phyloP scores from a whole-genome alignment of 2,113 vertebrate species.

The Bufo bufo region DNA sequence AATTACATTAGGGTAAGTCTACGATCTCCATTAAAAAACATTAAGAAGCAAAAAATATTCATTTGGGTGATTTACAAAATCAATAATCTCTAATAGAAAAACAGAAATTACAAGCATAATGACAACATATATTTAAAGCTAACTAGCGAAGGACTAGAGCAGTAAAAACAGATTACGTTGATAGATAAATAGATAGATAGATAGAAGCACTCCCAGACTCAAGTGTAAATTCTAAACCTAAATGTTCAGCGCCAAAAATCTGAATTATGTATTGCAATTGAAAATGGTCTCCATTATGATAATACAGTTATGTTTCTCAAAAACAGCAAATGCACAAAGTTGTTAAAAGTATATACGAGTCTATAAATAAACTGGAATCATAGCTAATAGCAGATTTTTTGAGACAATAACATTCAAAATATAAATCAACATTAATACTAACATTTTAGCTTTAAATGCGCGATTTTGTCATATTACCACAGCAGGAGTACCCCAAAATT shows the following conservation, averaged over 20 bases:
- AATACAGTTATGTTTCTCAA: background rate
- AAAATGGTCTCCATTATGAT: background rate
- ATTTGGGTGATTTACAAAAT: background rate
- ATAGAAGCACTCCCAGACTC: too few species aligned
- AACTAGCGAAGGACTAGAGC: background rate
- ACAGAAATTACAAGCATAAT: background rate
- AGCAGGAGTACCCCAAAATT: constrained; percentile 35
- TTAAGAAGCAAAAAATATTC: background rate
- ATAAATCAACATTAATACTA: background rate
- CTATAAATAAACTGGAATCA: background rate
- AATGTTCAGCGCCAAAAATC: background rate
- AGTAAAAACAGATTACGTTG: too few species aligned
- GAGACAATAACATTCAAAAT: constrained; percentile 13
- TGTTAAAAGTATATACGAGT: background rate
- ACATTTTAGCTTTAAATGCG: background rate
- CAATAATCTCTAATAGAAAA: background rate
- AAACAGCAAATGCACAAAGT: background rate
- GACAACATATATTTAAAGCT: too few species aligned
- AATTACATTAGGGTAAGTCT: background rate
- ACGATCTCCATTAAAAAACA: background rate
- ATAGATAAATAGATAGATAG: too few species aligned
- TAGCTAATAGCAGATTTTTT: background rate
- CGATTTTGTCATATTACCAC: constrained; percentile 17
- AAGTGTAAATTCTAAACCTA: too few species aligned
- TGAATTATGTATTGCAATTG: background rate